Evolutionary conservation across 1,140 invertebrate genomes (phyloP).

Genomic region (Rhysida immarginata): DNA sequence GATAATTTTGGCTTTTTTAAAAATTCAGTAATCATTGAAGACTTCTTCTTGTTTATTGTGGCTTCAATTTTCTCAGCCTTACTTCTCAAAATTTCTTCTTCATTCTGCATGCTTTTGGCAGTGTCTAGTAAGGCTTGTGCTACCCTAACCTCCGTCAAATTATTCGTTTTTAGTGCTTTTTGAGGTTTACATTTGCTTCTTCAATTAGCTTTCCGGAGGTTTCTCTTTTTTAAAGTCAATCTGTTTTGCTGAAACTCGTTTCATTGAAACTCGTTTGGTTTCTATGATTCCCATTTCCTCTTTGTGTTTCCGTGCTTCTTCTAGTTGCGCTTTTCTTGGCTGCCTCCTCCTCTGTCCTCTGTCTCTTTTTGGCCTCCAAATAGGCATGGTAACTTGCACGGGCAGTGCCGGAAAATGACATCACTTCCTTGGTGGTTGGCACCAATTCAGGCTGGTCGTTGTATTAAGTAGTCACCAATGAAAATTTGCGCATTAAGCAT

Average conservation of each 20-base stretch:
- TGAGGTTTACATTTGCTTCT: not conserved
- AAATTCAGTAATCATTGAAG: not conserved
- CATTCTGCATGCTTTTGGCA: not conserved
- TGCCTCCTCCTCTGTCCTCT: not conserved
- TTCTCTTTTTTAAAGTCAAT: not conserved
- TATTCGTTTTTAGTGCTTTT: not conserved
- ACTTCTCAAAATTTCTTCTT: not conserved
- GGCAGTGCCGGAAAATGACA: not conserved
- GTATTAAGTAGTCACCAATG: not conserved
- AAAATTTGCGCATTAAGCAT: not conserved
- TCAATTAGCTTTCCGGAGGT: not conserved
- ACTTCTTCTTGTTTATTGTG: not conserved
- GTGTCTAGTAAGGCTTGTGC: not conserved
- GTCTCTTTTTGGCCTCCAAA: not conserved
- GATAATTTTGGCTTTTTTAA: no score
- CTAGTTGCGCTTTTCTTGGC: not conserved
- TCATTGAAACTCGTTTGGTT: not conserved
- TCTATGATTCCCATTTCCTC: not conserved
- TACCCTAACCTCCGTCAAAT: not conserved
- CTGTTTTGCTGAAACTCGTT: not conserved
- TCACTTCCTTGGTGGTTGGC: not conserved
- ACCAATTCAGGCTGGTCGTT: not conserved
- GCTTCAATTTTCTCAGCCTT: not conserved
- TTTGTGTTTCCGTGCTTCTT: not conserved
- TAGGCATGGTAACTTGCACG: not conserved